Percentiles rank a stretch among this genome's conserved stretches.
Evolutionary conservation across 1,140 invertebrate species (phyloP).

Genomic region (Solenopsis fugax): DNA sequence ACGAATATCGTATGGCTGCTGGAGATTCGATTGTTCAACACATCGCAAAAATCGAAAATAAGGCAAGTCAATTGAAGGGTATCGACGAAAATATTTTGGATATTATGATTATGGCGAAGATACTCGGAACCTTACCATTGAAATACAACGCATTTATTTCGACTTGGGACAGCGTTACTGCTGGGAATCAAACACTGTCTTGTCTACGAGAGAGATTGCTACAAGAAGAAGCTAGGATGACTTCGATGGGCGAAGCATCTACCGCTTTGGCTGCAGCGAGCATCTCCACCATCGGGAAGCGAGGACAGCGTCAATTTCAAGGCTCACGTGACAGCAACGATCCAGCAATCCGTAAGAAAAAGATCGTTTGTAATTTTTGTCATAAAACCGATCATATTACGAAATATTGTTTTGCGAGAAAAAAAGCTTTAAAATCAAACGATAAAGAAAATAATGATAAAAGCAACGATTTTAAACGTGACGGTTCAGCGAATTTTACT

Average conservation of each 20-base stretch:
- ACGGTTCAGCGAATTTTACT: not conserved
- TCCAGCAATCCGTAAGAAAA: not conserved
- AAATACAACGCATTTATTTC: not conserved
- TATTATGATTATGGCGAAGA: not conserved
- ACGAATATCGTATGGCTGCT: too few relatives aligned
- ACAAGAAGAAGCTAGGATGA: not conserved
- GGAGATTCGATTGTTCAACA: too few relatives aligned
- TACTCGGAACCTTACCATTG: not conserved
- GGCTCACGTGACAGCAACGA: not conserved
- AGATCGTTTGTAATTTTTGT: not conserved
- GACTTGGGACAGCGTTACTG: not conserved
- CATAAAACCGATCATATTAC: not conserved
- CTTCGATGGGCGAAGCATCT: not conserved
- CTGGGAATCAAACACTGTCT: not conserved
- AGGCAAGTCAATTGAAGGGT: not conserved
- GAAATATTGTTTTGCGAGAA: not conserved
- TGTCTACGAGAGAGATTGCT: not conserved
- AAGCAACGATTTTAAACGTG: not conserved
- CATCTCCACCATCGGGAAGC: not conserved
- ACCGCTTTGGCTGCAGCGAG: not conserved
- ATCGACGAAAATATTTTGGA: not conserved
- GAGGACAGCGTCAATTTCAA: not conserved
- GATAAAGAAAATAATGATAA: not conserved
- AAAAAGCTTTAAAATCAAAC: not conserved
- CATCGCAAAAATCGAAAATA: too few relatives aligned